phyloP scores from a whole-genome alignment of 2,888 invertebrate genomes.

The Unio delphinus region DNA sequence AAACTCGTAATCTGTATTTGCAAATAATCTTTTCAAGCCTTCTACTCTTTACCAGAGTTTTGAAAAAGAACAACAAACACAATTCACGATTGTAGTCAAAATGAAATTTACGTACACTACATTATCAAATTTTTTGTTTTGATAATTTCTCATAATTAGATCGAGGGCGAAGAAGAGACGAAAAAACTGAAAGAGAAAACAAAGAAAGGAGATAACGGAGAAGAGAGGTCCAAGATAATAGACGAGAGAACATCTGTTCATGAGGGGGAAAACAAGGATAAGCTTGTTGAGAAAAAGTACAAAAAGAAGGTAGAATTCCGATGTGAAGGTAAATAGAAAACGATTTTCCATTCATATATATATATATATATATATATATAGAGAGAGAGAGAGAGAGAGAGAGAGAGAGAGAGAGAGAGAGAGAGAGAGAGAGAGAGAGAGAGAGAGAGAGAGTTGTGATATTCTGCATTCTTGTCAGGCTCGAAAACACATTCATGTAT shows the following conservation, averaged over 20 bases:
- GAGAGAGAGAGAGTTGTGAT: neutral
- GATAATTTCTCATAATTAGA: conserved; percentile 10
- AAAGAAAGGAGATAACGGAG: conserved; percentile 31
- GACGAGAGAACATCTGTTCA: conserved; percentile 12
- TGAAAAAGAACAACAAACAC: neutral
- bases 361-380: too few relatives aligned
- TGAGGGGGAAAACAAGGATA: conserved; percentile 16
- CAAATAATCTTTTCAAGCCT: too few relatives aligned
- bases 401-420: conserved; percentile 15
- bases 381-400: conserved; percentile 9
- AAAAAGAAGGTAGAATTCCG: conserved; percentile 55
- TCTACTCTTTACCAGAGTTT: neutral
- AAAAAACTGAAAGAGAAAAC: conserved; percentile 34
- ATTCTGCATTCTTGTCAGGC: too few relatives aligned
- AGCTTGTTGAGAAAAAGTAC: conserved; percentile 46
- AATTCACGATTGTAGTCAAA: too few relatives aligned
- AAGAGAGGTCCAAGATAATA: conserved; percentile 15
- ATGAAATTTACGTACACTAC: neutral
- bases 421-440: conserved; percentile 18
- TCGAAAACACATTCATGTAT: too few relatives aligned
- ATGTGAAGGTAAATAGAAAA: conserved; percentile 48
- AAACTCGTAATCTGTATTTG: too few relatives aligned
- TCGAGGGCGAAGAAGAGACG: conserved; percentile 26
- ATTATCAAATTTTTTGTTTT: neutral
- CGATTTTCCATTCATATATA: too few relatives aligned